Evolutionary conservation across 2,888 invertebrate species (phyloP), one percentile per base, ranked within the genome.

Genomic region (Drosophila eohydei): DNA sequence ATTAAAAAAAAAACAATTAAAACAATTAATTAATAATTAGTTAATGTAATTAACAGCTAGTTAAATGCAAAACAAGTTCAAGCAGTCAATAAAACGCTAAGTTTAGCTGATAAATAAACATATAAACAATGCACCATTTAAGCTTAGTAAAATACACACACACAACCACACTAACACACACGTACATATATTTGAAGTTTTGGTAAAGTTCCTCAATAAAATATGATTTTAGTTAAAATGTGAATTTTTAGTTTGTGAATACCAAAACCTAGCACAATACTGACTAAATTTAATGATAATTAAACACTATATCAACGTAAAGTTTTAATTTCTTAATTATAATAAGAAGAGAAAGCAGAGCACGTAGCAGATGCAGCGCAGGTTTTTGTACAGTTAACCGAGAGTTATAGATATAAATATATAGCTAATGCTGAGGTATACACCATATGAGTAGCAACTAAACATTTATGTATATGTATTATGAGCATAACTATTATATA

Each of bases 131-230:
- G 78, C 78, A 78, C 78, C 76, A 80, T 64, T 65, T 66, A 54
- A 76, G 76, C 66, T 76, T 63, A 80, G 58, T 74, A 68, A 28
- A 64, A 28, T 11, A 57, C n/a, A 60, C 36, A 64, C 38, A 73
- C 43, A 72, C 34, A 74, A 54, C 74, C 41, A 81, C 52, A 71
- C 26, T 68, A 21, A 71, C 26, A 40, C 7, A 58, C 44, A 80
- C 56, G 40, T 7, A 65, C 50, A 61, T 28, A 74, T 82, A 72
- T 77, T 80, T 57, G 63, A 87, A 67, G 77, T 89, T 89, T 87
- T 81, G 83, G 88, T 89, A 81, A 83, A 87, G 83, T 83, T 83
- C 83, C 83, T 83, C 68, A 71, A 83, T 71, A 64, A 75, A 51
- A 28, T 11, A n/a, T 11, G 11, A 50, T 12, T 80, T 80, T 69